phyloP scores from a whole-genome alignment of 1,140 invertebrate species.

The Monochamus saltuarius region DNA sequence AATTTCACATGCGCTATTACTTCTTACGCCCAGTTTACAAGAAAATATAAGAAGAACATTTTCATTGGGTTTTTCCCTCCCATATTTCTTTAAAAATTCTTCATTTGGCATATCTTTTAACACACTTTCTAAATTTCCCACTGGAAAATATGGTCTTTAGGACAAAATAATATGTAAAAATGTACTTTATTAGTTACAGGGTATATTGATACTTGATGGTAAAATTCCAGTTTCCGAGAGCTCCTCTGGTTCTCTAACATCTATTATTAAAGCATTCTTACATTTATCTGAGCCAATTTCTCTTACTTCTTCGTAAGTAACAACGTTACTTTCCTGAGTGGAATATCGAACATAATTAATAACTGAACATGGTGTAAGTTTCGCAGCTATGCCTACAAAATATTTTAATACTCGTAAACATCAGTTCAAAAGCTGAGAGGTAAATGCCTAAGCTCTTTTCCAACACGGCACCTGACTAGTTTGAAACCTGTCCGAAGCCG shows the following conservation, averaged over 20 bases:
- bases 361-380: too few species aligned
- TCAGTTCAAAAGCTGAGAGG: too few species aligned
- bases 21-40: conserved; percentile 53
- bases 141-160: conserved; percentile 24
- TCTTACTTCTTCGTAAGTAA: conserved; percentile 51
- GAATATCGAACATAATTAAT: conserved; percentile 5
- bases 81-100: conserved; percentile 49
- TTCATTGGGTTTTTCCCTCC: conserved; percentile 48
- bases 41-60: conserved; percentile 53
- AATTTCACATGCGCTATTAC: conserved; percentile 46
- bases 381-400: too few species aligned
- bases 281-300: conserved; percentile 47
- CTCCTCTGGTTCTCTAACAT: conserved; percentile 68
- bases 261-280: conserved; percentile 57
- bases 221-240: conserved; percentile 65
- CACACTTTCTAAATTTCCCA: conserved; percentile 43
- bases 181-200: conserved; percentile 55
- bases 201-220: conserved; percentile 70
- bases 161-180: neutral
- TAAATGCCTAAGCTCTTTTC: too few species aligned
- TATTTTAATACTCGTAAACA: too few species aligned
- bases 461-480: too few species aligned
- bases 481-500: too few species aligned
- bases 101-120: conserved; percentile 45
- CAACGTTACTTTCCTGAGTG: conserved; percentile 16